Evolutionary conservation across 2,888 invertebrate species (phyloP).

Genomic region (Drosophila mercatorum): DNA sequence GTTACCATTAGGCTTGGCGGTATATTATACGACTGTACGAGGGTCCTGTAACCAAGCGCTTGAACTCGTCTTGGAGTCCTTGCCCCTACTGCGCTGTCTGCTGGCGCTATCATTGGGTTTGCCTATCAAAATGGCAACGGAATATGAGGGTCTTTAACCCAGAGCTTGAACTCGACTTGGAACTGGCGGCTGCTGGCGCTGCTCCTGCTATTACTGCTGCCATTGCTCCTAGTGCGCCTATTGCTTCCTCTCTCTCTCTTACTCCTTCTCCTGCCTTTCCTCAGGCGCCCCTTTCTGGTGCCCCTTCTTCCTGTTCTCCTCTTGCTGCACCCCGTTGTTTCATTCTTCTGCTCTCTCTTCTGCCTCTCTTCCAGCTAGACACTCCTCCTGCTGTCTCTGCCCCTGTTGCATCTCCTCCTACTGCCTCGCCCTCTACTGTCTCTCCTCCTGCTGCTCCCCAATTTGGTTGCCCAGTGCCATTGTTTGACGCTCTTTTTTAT

Average conservation of each 20-base stretch:
- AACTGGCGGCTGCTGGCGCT: not conserved
- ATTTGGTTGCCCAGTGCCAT: constrained; percentile 8
- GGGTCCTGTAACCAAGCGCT: not conserved
- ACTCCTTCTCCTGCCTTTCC: not conserved
- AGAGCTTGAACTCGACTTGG: constrained; percentile 7
- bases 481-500: constrained; percentile 9
- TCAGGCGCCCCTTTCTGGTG: not conserved
- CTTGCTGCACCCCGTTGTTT: not conserved
- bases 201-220: not conserved
- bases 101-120: not conserved
- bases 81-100: not conserved
- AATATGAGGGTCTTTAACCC: constrained; percentile 5
- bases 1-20: constrained; percentile 35
- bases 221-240: not conserved
- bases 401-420: not conserved
- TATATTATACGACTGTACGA: constrained; percentile 17
- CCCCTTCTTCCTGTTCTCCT: no score
- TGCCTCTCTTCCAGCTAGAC: not conserved
- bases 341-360: not conserved
- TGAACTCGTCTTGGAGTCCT: constrained; percentile 1
- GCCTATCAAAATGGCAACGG: not conserved
- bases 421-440: not conserved
- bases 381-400: no score
- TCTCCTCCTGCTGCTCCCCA: not conserved
- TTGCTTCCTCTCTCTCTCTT: not conserved